Evolutionary conservation across 1,140 invertebrate species (phyloP), one percentile per base, ranked within the genome.

Genomic region (Paraescarpia echinospica): DNA sequence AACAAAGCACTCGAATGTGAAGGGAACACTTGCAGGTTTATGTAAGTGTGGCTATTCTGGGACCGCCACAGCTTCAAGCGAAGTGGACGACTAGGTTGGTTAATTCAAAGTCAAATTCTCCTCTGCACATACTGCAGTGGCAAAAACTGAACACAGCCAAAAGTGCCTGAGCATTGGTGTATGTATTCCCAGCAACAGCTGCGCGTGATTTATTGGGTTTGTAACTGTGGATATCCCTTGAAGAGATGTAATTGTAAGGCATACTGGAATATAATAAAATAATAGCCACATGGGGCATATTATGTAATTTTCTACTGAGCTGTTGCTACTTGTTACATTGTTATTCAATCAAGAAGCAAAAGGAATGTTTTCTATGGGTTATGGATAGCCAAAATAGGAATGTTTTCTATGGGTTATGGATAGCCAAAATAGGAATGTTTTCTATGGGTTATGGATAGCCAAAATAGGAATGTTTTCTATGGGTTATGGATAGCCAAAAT

Each of bases 71-170:
- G 59, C 59, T 77, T 77, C 59, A 77, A 77, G 59, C 59, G 27
- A 77, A 77, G 59, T 77, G 59, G 59, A 77, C 59, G 59, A 77
- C 59, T 77, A 77, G 8, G 27, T 18, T 14, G 59, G 59, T 77
- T 77, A 27, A 77, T 77, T 77, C 59, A 77, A 77, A 77, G 59
- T 77, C 59, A 77, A 77, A 77, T 77, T 77, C 59, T 77, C 59
- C 18, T 77, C 59, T 77, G 59, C 22, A 27, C 59, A 77, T 77
- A 77, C 59, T 18, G 22, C 14, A 77, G 22, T 12, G 4, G 59
- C 59, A 77, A 77, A 77, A 77, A 77, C 59, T 77, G 8, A 6
- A 77, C 14, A 77, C 59, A 77, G 59, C 59, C 59, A 77, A 77
- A 77, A 77, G 22, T 4, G 59, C 59, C 27, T 12, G 2, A 77